A percentile compares a stretch with the other conserved stretches of the same genome.
These are phyloP conservation scores for Elgaria multicarinata DNA, from an alignment of 2,113 vertebrate species.

Conservation along the genomic window DNA sequence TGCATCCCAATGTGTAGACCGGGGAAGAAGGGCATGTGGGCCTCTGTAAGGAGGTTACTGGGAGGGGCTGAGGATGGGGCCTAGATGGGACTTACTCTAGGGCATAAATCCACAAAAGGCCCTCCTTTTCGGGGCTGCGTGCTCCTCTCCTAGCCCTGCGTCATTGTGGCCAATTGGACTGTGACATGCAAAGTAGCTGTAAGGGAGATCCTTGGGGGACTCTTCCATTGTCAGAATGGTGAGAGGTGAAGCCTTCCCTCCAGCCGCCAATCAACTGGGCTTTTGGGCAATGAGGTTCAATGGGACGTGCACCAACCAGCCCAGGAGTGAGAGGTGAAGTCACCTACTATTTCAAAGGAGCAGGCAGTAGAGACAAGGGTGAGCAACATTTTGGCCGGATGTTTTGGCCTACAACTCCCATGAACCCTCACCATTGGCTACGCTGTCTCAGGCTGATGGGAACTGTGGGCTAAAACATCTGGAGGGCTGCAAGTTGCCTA, in stretches of 20 bases:
- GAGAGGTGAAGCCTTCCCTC: not conserved
- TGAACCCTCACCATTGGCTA: too few relatives aligned
- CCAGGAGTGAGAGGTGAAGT: not conserved
- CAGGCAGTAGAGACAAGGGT: not conserved
- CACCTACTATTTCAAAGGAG: not conserved
- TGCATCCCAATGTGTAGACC: not conserved
- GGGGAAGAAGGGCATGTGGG: not conserved
- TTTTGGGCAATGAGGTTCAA: not conserved
- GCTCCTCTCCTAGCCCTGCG: not conserved
- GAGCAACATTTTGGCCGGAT: too few relatives aligned
- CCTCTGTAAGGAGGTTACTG: not conserved
- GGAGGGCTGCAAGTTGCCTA: too few relatives aligned
- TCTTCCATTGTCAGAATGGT: not conserved
- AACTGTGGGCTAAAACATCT: too few relatives aligned
- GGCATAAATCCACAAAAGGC: not conserved
- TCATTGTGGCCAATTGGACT: not conserved
- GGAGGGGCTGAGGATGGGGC: not conserved
- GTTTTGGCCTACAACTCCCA: too few relatives aligned
- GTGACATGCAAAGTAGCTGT: not conserved
- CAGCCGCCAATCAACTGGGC: not conserved
- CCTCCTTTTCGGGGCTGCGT: not conserved
- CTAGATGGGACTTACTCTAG: not conserved
- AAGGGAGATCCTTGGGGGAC: not conserved
- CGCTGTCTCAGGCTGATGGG: too few relatives aligned
- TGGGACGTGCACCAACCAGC: not conserved